phyloP scores from a whole-genome alignment of 1,140 invertebrate genomes.

The Pristionchus pacificus region DNA sequence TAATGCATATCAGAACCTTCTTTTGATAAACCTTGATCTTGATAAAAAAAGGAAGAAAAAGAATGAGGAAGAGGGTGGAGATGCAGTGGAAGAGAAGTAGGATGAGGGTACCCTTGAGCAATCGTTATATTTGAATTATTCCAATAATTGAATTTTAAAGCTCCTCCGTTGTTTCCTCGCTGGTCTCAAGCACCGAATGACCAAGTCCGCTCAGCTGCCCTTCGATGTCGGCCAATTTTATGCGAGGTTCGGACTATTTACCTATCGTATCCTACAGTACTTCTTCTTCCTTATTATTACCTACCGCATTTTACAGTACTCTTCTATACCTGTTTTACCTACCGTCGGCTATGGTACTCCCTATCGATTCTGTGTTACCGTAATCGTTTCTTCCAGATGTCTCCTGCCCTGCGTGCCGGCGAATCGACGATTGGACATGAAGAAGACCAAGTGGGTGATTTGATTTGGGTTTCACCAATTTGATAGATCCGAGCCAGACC shows the following conservation, averaged over 20 bases:
- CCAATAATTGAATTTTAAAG: not conserved
- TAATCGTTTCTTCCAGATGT: slow-evolving; percentile 32
- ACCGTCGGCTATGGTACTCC: not conserved
- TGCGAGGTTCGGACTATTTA: not conserved
- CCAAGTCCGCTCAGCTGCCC: slow-evolving; percentile 20
- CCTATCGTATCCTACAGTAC: too few relatives aligned
- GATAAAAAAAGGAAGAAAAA: too few relatives aligned
- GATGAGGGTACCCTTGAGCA: not conserved
- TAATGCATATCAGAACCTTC: too few relatives aligned
- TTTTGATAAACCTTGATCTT: too few relatives aligned
- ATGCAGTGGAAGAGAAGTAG: not conserved
- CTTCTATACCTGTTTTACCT: too few relatives aligned
- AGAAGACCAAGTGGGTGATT: slow-evolving; percentile 71
- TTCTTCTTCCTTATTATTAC: too few relatives aligned
- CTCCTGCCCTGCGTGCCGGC: slow-evolving; percentile 27
- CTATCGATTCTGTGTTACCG: too few relatives aligned
- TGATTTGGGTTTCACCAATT: too few relatives aligned
- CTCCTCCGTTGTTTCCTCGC: slow-evolving; percentile 27
- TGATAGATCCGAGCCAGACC: too few relatives aligned
- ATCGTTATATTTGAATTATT: not conserved
- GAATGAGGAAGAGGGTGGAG: not conserved
- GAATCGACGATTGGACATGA: slow-evolving; percentile 69
- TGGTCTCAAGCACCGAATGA: slow-evolving; percentile 28
- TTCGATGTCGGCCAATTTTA: slow-evolving; percentile 33
- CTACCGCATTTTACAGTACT: too few relatives aligned